phyloP scores from a whole-genome alignment of 1,140 invertebrate species.

The Drosophila melanogaster region Release_6_plus_ISO1_MT NT_033779.5:12367001-12367500 shows the following conservation, averaged over 20 bases:
- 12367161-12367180: conserved; percentile 49
- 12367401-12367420: conserved; percentile 60
- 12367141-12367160: conserved; percentile 54
- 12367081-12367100: conserved; percentile 22
- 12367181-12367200: conserved; percentile 12
- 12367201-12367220: conserved; percentile 46
- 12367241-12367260: conserved; percentile 43
- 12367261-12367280: conserved; percentile 15
- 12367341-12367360: conserved; percentile 23
- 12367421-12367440: conserved; percentile 36
- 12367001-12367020: background rate
- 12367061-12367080: conserved; percentile 40
- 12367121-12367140: conserved; percentile 38
- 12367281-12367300: conserved; percentile 53
- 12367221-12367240: conserved; percentile 66
- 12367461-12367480: conserved; percentile 58
- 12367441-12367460: conserved; percentile 24
- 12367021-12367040: conserved; percentile 26
- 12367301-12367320: conserved; percentile 50
- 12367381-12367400: conserved; percentile 63
- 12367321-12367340: conserved; percentile 56
- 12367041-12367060: conserved; percentile 39
- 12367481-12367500: conserved; percentile 66
- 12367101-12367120: conserved; percentile 44
- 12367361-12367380: conserved; percentile 48